Evolutionary conservation across 2,113 vertebrate genomes (phyloP).

Genomic region (Colinus virginianus): DNA sequence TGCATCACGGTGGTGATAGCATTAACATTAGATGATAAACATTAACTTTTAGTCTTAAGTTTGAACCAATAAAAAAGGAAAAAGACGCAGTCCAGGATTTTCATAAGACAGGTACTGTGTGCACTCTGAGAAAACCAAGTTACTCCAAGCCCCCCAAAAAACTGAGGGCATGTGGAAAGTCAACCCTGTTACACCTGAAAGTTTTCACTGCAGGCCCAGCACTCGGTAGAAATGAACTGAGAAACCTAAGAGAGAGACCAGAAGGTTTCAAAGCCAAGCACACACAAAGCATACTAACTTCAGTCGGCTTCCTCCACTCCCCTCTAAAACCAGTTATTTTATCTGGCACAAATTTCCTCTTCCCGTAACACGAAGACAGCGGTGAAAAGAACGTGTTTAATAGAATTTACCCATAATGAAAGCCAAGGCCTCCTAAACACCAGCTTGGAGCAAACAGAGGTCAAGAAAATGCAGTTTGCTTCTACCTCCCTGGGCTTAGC

Average conservation of each 20-base stretch:
- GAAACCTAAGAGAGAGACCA: not conserved
- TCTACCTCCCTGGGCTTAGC: not conserved
- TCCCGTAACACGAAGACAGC: rapidly evolving
- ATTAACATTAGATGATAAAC: not conserved
- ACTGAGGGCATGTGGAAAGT: not conserved
- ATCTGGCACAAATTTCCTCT: not conserved
- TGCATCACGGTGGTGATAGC: not conserved
- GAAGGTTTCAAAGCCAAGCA: not conserved
- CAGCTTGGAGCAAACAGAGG: rapidly evolving
- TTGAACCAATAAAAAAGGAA: no score
- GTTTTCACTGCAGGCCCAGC: not conserved
- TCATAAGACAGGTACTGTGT: not conserved
- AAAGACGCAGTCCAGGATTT: not conserved
- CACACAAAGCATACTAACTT: not conserved
- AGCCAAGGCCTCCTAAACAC: not conserved
- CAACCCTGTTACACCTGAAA: not conserved
- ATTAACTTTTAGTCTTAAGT: no score
- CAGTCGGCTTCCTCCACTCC: not conserved
- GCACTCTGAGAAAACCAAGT: not conserved
- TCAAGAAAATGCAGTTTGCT: not conserved
- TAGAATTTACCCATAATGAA: not conserved
- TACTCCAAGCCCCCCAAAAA: not conserved
- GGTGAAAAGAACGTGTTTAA: not conserved
- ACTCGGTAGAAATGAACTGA: not conserved
- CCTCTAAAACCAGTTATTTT: not conserved